phyloP scores from a whole-genome alignment of 2,113 vertebrate species.

The Noturus placidus region DNA sequence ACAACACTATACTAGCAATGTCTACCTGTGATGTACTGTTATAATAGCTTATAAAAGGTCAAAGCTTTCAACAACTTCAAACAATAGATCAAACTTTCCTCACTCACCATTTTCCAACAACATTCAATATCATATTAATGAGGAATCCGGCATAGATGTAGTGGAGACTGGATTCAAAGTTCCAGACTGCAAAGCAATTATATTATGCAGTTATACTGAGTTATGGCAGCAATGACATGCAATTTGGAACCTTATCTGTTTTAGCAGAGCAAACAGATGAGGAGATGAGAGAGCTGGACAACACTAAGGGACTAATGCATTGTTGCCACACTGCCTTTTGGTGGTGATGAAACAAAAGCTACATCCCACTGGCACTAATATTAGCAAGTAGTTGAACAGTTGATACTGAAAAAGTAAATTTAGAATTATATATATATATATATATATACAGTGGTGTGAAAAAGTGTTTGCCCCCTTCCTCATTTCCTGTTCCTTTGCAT shows the following conservation, averaged over 20 bases:
- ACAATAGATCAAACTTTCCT: background rate
- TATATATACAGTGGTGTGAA: too few relatives aligned
- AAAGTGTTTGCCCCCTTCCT: too few relatives aligned
- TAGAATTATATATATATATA: too few relatives aligned
- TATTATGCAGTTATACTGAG: background rate
- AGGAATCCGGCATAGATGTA: background rate
- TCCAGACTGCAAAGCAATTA: background rate
- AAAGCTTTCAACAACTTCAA: background rate
- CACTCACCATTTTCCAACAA: too few relatives aligned
- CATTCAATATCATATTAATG: background rate
- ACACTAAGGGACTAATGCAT: background rate
- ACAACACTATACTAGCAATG: background rate
- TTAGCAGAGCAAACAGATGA: background rate
- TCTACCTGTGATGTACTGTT: too few relatives aligned
- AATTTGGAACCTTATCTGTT: background rate
- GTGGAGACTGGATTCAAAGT: background rate
- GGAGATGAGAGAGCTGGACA: background rate
- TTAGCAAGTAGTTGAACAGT: background rate
- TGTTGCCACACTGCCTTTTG: background rate
- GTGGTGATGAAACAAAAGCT: too few relatives aligned
- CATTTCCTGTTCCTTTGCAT: too few relatives aligned
- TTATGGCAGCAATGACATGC: background rate
- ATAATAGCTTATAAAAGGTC: background rate
- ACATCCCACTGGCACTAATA: background rate
- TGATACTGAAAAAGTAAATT: too few relatives aligned